Base-by-base conservation (phyloP, 1,140 invertebrate genomes). In the Rhopalosiphum padi region DNA sequence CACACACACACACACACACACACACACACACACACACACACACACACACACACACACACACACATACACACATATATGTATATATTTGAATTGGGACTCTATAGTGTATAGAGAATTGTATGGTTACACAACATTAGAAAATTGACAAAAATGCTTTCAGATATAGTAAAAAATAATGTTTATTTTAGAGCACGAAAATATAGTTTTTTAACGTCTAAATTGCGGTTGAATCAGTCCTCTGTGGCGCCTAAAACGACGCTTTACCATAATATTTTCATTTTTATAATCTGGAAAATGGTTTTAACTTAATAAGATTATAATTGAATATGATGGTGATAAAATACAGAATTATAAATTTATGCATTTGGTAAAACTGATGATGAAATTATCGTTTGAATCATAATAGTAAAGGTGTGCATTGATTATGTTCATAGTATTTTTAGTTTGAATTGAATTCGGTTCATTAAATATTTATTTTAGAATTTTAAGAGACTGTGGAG, bases 281-380 rank as follows among this genome's bases (percentile, higher is more conserved):
- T 23, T 51, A 30, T 88, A n/a, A 87, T 21, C 46, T 8, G n/a
- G 51, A 4, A 88, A 51, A 88, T n/a, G 46, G 46, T 35, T 51
- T 88, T 88, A 51, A 88, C n/a, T 88, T 51, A 88, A 88, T n/a
- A 88, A 23, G 30, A 51, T 51, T 51, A n/a, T 88, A 88, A 51
- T 21, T 51, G 18, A 35, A 88, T 51, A 88, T 15, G 18, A 88
- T 3, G 0, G 46, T 22, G 3, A 8, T 2, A 21, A 7, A 86
- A 86, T 25, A 30, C 1, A 85, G 1, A 43, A 30, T 43, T 41
- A 85, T 41, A 68, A 15, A n/a, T n/a, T 1, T n/a, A 60, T 9
- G 4, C 0, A 77, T n/a, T n/a, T n/a, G 4, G 30, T 68, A 18
- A 3, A n/a, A 6, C 60, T 21, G 15, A 68, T 68, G 4, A 68